Conservation (phyloP, 1,140 invertebrate species). For the Diachasmimorpha longicaudata region DNA sequence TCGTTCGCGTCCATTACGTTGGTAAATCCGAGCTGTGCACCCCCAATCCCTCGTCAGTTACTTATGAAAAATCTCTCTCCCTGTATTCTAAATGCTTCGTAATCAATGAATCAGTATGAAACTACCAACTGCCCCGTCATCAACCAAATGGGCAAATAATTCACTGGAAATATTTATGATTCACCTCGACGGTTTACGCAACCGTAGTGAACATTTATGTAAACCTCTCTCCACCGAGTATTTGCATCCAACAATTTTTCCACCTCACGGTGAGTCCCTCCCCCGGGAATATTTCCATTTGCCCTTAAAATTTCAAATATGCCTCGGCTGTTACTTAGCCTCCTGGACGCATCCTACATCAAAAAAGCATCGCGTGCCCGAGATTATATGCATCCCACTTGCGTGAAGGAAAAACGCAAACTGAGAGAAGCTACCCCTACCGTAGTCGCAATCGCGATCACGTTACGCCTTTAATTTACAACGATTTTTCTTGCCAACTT, state of each 20-base stretch:
- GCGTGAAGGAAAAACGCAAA: constrained; percentile 14
- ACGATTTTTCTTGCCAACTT: background rate
- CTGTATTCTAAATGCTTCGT: too few species aligned
- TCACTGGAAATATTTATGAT: background rate
- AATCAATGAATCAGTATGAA: too few species aligned
- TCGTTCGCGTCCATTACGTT: too few species aligned
- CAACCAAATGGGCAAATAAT: too few species aligned
- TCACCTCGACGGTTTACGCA: background rate
- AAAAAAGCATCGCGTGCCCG: background rate
- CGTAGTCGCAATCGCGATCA: constrained; percentile 16
- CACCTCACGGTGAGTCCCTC: background rate
- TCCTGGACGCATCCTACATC: background rate
- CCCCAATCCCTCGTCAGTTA: too few species aligned
- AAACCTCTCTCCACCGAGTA: background rate
- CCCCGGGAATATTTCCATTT: background rate
- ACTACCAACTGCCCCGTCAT: too few species aligned
- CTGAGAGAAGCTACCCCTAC: background rate
- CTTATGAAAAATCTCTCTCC: too few species aligned
- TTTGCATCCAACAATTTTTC: background rate
- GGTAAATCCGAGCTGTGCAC: too few species aligned
- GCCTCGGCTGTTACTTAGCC: background rate
- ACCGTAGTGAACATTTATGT: background rate
- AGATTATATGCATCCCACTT: background rate
- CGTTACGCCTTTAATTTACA: constrained; percentile 28
- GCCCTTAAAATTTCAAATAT: background rate